Base-by-base conservation (phyloP, 2,113 vertebrate species). In the Eclectus roratus region DNA sequence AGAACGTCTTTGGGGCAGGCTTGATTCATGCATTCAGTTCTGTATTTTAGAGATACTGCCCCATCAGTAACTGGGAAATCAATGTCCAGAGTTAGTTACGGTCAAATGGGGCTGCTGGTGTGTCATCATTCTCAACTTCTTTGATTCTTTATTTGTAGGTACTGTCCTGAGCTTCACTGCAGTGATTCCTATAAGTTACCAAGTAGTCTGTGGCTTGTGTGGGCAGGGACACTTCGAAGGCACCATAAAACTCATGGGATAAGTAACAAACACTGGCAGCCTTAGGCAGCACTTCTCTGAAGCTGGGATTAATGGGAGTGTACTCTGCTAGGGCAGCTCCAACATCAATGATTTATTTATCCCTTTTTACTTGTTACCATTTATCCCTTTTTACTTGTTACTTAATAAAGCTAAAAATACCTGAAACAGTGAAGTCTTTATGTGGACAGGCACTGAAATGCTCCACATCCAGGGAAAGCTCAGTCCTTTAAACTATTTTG, bases 11-110 rank as follows among this genome's bases (percentile, higher is more conserved):
- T 31, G n/a, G 2, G 17, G 37, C 23, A 52, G 33, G 2, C 69
- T 86, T 19, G 19, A 18, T 64, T 68, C 6, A 0, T 39, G 20
- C 33, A 16, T 49, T 87, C 19, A 50, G 35, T 9, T 92, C 53
- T 80, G 19, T 21, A 2, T 37, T 70, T 88, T 41, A 33, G 58
- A 74, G 64, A 23, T 37, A 5, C 27, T 23, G 13, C 20, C 39
- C 39, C 10, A 14, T 43, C 60, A 39, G 11, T 24, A 41, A 37
- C 49, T 56, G 64, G 44, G 50, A 61, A 41, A 24, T n/a, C 1
- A 3, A 20, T 29, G 44, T 8, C 63, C 15, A 0, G 4, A 41
- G 52, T 18, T 80, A 31, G 52, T 19, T 84, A 33, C 0, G 5
- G 56, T 44, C 33, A 79, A 18, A 69, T 0, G 0, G 19, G 47